A percentile compares a stretch with the other conserved stretches of the same genome.
These are phyloP conservation scores for Erpobdella octoculata DNA, from an alignment of 2,888 invertebrate genomes.

Conservation along the genomic window DNA sequence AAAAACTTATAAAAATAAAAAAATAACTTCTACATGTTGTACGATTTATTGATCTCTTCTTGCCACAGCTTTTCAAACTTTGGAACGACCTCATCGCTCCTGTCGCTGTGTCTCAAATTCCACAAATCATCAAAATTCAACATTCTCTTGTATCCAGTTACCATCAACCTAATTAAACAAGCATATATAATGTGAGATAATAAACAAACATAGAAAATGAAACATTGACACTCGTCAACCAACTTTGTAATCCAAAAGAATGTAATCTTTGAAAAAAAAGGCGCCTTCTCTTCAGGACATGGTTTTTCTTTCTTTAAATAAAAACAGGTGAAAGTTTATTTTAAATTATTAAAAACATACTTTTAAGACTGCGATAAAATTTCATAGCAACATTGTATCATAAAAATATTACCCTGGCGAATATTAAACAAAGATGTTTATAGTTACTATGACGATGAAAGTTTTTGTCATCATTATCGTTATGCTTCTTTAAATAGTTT, in stretches of 20 bases:
- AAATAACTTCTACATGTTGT: not conserved
- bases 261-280: conserved; percentile 47
- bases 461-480: not conserved
- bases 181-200: not conserved
- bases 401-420: too few species aligned
- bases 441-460: not conserved
- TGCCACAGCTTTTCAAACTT: conserved; percentile 25
- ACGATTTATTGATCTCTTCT: conserved; percentile 5
- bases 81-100: conserved; percentile 27
- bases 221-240: conserved; percentile 5
- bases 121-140: conserved; percentile 35
- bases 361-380: not conserved
- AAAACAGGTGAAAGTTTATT: not conserved
- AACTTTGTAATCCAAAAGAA: conserved; percentile 50
- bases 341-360: not conserved
- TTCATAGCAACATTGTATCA: not conserved
- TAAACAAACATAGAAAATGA: not conserved
- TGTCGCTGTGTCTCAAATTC: conserved; percentile 30
- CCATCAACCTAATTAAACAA: conserved; percentile 32
- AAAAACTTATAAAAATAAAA: not conserved
- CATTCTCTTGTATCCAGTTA: conserved; percentile 33
- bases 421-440: not conserved
- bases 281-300: conserved; percentile 47
- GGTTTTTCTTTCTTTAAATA: conserved; percentile 26
- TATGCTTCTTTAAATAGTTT: too few species aligned